Evolutionary conservation across 2,113 vertebrate species (phyloP).

Genomic region (Clarias batrachus): DNA sequence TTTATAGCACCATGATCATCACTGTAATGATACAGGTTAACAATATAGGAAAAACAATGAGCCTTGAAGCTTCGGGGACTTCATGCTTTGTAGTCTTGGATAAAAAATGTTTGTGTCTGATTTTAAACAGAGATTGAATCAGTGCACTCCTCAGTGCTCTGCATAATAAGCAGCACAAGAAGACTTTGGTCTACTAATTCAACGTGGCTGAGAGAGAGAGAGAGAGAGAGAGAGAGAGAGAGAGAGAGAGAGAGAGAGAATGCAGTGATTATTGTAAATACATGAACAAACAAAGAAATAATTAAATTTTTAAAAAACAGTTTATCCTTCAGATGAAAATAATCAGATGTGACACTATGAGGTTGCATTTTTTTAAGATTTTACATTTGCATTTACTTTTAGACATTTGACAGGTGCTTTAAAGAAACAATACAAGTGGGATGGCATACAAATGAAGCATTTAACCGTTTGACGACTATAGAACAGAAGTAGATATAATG

Average conservation of each 20-base stretch:
- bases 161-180: constrained; percentile 42
- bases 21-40: constrained; percentile 27
- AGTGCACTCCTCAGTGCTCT: constrained; percentile 38
- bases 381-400: background rate
- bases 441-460: background rate
- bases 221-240: background rate
- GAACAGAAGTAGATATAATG: background rate
- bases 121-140: constrained; percentile 50
- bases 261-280: constrained; percentile 8
- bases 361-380: background rate
- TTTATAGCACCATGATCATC: constrained; percentile 8
- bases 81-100: constrained; percentile 33
- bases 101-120: constrained; percentile 49
- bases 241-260: background rate
- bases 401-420: background rate
- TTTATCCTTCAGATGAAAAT: background rate
- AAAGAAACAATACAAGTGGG: background rate
- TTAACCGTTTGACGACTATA: background rate
- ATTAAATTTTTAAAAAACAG: background rate
- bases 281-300: background rate
- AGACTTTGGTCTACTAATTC: constrained; percentile 20
- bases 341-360: background rate
- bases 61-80: constrained; percentile 38
- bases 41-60: constrained; percentile 42
- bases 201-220: background rate